Evolutionary conservation across 1,140 invertebrate species (phyloP).

Genomic region (Metopolophium dirhodum): DNA sequence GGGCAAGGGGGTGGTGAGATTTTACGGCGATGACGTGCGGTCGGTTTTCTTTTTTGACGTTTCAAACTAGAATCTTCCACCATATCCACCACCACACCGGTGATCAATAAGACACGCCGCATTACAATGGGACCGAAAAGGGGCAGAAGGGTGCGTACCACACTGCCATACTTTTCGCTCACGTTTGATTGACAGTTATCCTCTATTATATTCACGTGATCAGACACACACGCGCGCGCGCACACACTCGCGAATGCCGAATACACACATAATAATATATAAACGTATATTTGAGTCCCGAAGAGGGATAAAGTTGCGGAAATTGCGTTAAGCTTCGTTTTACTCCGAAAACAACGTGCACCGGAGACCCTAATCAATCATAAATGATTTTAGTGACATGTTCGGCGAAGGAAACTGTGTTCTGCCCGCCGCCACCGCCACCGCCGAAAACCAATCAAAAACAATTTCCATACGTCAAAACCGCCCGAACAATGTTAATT

Average conservation of each 20-base stretch:
- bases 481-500: slow-evolving; percentile 24
- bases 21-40: not conserved
- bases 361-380: slow-evolving; percentile 23
- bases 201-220: not conserved
- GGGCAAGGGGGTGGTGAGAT: not conserved
- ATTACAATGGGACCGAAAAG: not conserved
- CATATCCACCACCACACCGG: not conserved
- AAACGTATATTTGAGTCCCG: not conserved
- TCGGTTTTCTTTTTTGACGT: slow-evolving; percentile 9
- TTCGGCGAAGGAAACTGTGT: not conserved
- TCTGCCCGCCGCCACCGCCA: too few species aligned
- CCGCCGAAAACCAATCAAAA: not conserved
- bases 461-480: slow-evolving; percentile 37
- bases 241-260: not conserved
- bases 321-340: slow-evolving; percentile 25
- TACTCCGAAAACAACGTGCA: not conserved
- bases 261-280: not conserved
- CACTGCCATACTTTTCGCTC: not conserved
- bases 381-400: slow-evolving; percentile 20
- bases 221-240: not conserved
- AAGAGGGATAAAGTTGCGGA: slow-evolving; percentile 21
- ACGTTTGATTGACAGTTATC: slow-evolving; percentile 34
- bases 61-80: not conserved
- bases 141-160: not conserved
- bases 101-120: slow-evolving; percentile 15